These are phyloP conservation scores for Ranitomeya imitator DNA, from an alignment of 2,113 vertebrate species.

Conservation along the genomic window DNA sequence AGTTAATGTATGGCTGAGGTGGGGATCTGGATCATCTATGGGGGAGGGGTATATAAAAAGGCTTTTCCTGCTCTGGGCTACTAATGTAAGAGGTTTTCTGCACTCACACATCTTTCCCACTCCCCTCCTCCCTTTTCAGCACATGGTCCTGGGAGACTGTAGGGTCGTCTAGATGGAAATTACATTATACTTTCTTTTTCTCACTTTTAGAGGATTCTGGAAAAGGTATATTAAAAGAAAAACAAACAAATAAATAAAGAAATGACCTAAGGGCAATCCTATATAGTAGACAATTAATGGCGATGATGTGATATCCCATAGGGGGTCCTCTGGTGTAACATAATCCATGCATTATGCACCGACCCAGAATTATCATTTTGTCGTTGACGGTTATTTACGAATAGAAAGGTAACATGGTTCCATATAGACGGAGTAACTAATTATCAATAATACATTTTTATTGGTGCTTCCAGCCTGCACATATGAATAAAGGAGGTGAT, in stretches of 20 bases:
- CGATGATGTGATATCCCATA: not conserved
- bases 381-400: too few species aligned
- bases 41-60: conserved; percentile 36
- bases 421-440: too few species aligned
- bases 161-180: conserved; percentile 25
- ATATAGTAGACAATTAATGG: not conserved
- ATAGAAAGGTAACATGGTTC: too few species aligned
- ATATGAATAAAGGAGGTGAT: not conserved
- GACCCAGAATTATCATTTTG: too few species aligned
- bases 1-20: conserved; percentile 29
- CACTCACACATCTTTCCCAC: conserved; percentile 22
- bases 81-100: conserved; percentile 30
- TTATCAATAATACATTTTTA: not conserved
- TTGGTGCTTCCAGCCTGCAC: not conserved
- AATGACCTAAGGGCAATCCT: not conserved
- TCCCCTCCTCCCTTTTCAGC: conserved; percentile 33
- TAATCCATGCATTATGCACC: not conserved
- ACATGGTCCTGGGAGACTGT: conserved; percentile 38
- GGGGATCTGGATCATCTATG: conserved; percentile 29
- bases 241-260: not conserved
- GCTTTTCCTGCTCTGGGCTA: conserved; percentile 37
- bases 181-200: conserved; percentile 3
- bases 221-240: not conserved
- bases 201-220: not conserved
- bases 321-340: not conserved